These are phyloP conservation scores for Pristionchus fissidentatus DNA, from an alignment of 2,888 invertebrate genomes.

Conservation along the genomic window DNA sequence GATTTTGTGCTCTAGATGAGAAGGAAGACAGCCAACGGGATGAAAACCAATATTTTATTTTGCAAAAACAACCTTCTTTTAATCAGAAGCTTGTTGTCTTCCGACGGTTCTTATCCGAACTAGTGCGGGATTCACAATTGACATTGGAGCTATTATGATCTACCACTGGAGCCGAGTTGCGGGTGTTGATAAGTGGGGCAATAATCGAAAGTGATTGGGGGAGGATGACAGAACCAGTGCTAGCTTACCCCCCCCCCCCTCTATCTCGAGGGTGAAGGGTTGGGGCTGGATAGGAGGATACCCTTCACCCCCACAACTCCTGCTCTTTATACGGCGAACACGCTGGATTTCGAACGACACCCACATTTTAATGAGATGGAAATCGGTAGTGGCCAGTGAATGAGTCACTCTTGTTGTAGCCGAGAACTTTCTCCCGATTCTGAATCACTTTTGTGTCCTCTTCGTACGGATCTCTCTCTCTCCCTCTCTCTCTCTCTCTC, in stretches of 20 bases:
- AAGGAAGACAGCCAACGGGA: no score
- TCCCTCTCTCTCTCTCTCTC: conserved; percentile 27
- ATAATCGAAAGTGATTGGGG: conserved; percentile 27
- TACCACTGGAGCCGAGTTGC: no score
- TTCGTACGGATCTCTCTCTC: not conserved
- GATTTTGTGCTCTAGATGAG: no score
- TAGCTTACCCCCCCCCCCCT: not conserved
- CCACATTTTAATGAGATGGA: conserved; percentile 11
- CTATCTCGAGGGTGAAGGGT: not conserved
- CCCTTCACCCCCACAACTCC: not conserved
- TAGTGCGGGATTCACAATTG: no score
- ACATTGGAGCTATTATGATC: no score
- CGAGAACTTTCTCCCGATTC: conserved; percentile 19
- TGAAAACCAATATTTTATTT: no score
- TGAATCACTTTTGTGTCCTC: not conserved
- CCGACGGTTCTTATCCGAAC: no score
- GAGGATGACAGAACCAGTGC: not conserved
- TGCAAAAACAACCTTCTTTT: no score
- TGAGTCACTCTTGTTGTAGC: not conserved
- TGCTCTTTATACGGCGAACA: not conserved
- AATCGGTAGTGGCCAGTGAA: not conserved
- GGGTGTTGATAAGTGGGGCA: conserved; percentile 24
- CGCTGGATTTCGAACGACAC: not conserved
- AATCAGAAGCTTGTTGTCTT: no score
- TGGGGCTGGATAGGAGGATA: not conserved